Evolutionary conservation across 2,888 invertebrate genomes (phyloP).

Genomic region (Eupithecia centaureata): DNA sequence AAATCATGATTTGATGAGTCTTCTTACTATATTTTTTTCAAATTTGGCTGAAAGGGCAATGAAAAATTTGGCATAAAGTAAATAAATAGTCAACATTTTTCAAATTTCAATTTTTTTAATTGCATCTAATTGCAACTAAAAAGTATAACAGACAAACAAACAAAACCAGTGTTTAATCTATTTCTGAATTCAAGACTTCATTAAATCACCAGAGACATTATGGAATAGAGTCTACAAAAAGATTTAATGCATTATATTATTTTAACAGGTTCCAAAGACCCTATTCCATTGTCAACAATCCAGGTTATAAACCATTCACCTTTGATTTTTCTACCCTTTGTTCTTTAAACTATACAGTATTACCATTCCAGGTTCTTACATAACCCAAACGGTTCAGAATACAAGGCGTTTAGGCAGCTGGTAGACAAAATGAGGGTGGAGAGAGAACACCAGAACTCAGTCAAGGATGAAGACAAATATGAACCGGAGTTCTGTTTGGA

Average conservation of each 20-base stretch:
- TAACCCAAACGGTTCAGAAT: constrained; percentile 74
- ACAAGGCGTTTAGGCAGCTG: constrained; percentile 76
- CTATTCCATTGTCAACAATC: constrained; percentile 42
- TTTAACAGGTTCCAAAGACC: background rate
- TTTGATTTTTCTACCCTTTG: constrained; percentile 55
- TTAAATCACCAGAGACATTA: constrained; percentile 39
- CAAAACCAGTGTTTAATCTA: constrained; percentile 32
- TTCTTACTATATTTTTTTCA: background rate
- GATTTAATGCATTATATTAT: background rate
- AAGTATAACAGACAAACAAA: background rate
- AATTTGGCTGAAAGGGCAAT: background rate
- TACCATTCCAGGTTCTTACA: constrained; percentile 78
- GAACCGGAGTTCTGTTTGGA: constrained; percentile 80
- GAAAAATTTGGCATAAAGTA: background rate
- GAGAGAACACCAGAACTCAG: constrained; percentile 61
- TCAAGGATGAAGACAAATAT: constrained; percentile 80
- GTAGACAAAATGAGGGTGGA: constrained; percentile 64
- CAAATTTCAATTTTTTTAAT: background rate
- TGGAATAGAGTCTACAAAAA: constrained; percentile 40
- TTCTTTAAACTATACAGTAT: constrained; percentile 45
- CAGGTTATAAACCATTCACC: constrained; percentile 65
- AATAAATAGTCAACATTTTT: background rate
- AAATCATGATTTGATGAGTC: background rate
- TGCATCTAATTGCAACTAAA: background rate
- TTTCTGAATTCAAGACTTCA: constrained; percentile 36